Conservation (phyloP, 1,140 invertebrate species). For the Paraescarpia echinospica region DNA sequence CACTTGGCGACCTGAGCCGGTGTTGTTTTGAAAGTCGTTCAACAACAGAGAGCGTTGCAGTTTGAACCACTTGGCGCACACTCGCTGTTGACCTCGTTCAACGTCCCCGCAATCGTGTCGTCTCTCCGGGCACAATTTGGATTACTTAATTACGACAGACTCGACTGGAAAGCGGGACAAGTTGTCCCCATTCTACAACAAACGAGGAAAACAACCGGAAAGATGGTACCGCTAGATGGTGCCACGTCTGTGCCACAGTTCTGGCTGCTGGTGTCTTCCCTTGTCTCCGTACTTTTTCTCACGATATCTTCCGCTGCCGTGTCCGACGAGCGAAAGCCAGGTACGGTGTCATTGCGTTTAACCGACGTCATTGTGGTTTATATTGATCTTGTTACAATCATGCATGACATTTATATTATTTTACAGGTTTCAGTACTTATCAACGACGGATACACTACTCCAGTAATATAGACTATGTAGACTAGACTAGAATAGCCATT, state of each 20-base stretch:
- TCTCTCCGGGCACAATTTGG: not conserved
- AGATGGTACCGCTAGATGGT: not conserved
- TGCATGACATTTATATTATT: not conserved
- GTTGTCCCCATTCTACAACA: not conserved
- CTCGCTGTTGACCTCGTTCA: not conserved
- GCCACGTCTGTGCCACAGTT: not conserved
- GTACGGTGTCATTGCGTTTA: not conserved
- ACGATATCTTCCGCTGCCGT: not conserved
- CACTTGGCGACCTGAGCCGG: not conserved
- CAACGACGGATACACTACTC: not conserved
- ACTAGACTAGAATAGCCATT: not conserved
- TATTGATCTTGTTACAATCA: too few relatives aligned
- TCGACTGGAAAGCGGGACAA: not conserved
- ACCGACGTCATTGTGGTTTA: not conserved
- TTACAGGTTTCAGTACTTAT: not conserved
- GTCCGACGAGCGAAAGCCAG: not conserved
- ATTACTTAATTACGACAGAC: too few relatives aligned
- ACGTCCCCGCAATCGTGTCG: not conserved
- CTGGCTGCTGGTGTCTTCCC: not conserved
- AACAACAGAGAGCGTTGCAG: not conserved
- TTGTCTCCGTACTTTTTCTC: not conserved
- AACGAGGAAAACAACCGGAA: not conserved
- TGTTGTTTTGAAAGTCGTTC: not conserved
- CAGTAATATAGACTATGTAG: not conserved
- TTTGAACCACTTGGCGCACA: not conserved